Percentiles rank a stretch among this genome's conserved stretches.
phyloP scores from a whole-genome alignment of 2,888 invertebrate species.

The Xestoiulus laeticollis region DNA sequence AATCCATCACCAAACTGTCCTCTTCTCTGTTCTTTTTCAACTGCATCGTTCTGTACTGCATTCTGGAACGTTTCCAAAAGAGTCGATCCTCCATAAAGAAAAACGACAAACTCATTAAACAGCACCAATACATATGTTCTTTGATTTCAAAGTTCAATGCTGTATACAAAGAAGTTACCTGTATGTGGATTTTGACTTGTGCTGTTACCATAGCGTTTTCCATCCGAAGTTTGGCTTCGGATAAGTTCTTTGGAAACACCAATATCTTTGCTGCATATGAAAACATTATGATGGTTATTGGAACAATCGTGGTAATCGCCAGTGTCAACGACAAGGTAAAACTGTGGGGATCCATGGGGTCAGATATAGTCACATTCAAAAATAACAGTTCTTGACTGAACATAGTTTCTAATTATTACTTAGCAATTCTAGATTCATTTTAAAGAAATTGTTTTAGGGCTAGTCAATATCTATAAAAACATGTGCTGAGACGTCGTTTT shows the following conservation, averaged over 20 bases:
- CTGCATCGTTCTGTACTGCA: background rate
- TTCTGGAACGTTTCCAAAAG: background rate
- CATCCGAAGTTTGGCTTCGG: background rate
- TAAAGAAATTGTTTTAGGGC: too few relatives aligned
- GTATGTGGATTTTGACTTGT: background rate
- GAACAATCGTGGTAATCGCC: background rate
- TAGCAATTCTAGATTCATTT: too few relatives aligned
- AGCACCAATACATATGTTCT: background rate
- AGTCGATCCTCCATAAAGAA: background rate
- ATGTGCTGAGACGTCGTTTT: too few relatives aligned
- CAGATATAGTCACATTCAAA: too few relatives aligned
- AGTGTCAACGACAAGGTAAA: background rate
- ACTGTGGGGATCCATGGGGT: too few relatives aligned
- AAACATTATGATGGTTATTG: background rate
- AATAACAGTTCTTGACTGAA: too few relatives aligned
- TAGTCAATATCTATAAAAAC: too few relatives aligned
- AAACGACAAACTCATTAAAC: background rate
- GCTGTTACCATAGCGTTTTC: background rate
- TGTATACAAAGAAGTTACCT: background rate
- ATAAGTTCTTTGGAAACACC: background rate
- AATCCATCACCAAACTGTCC: background rate
- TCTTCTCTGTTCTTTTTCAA: background rate
- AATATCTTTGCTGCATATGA: background rate
- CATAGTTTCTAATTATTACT: too few relatives aligned
- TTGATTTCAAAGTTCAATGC: background rate